These are phyloP conservation scores for Coenonympha glycerion DNA, from an alignment of 2,888 invertebrate species.

Conservation along the genomic window DNA sequence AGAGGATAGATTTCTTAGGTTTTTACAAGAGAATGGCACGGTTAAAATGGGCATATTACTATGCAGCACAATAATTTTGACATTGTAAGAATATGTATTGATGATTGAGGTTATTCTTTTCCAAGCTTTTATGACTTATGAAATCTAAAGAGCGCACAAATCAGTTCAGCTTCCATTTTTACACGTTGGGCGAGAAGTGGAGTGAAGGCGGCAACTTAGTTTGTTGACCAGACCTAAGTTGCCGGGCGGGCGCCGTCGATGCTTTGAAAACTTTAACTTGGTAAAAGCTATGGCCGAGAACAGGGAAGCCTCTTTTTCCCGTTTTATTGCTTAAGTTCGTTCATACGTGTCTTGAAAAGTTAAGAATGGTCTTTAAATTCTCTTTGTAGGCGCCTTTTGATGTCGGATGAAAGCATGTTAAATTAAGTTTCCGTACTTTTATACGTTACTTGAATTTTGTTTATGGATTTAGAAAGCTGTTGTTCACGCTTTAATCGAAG, in stretches of 20 bases:
- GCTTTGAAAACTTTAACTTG: conserved; percentile 65
- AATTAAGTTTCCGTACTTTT: conserved; percentile 1
- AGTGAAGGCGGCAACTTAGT: conserved; percentile 50
- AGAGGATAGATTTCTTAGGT: no score
- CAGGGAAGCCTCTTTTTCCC: conserved; percentile 57
- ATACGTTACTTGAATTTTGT: no score
- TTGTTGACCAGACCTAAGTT: conserved; percentile 65
- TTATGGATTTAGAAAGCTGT: no score
- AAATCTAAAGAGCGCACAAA: conserved; percentile 16
- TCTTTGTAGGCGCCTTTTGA: conserved; percentile 28
- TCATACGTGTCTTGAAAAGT: conserved; percentile 61
- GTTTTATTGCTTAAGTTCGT: conserved; percentile 69
- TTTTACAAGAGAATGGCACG: no score
- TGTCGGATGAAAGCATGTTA: conserved; percentile 18
- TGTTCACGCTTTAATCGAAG: no score
- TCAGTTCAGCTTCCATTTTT: conserved; percentile 26
- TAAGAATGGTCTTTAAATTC: conserved; percentile 46
- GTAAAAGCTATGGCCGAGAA: conserved; percentile 59
- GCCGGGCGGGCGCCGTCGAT: conserved; percentile 41
- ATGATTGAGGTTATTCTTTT: no score
- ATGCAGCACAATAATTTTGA: no score
- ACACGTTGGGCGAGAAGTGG: conserved; percentile 38
- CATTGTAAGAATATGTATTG: no score
- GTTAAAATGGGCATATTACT: no score
- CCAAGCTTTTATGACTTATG: conserved; percentile 6